Percentiles rank a stretch among this genome's conserved stretches.
Evolutionary conservation across 2,888 invertebrate species (phyloP).

Genomic region (Ganaspis brasiliensis): DNA sequence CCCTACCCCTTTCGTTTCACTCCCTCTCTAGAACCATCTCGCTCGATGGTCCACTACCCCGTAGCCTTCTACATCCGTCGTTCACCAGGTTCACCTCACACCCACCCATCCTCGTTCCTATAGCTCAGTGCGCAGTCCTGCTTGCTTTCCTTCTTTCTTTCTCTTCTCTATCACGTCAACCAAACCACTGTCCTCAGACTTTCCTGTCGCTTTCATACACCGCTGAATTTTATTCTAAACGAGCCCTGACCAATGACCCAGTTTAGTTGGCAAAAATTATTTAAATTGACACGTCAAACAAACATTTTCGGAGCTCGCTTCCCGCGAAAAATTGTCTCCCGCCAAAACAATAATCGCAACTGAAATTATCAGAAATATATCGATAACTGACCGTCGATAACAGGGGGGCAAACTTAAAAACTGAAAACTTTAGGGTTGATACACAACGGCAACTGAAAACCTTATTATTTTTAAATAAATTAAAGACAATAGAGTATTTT

Average conservation of each 20-base stretch:
- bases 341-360: too few species aligned
- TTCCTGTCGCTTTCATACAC: not conserved
- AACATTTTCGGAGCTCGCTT: not conserved
- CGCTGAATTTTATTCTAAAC: not conserved
- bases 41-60: constrained; percentile 46
- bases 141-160: not conserved
- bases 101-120: not conserved
- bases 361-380: too few species aligned
- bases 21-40: constrained; percentile 51
- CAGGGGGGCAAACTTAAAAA: too few species aligned
- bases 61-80: constrained; percentile 22
- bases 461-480: too few species aligned
- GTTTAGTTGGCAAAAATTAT: not conserved
- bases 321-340: too few species aligned
- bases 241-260: not conserved
- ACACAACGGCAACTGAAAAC: too few species aligned
- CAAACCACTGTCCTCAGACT: not conserved
- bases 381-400: too few species aligned
- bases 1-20: constrained; percentile 58
- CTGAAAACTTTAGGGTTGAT: too few species aligned
- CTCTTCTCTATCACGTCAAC: not conserved
- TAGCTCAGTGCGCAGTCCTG: not conserved
- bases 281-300: not conserved
- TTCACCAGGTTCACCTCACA: constrained; percentile 14
- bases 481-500: too few species aligned